Evolutionary conservation across 2,888 invertebrate species (phyloP).

Genomic region (Cenopis cana): DNA sequence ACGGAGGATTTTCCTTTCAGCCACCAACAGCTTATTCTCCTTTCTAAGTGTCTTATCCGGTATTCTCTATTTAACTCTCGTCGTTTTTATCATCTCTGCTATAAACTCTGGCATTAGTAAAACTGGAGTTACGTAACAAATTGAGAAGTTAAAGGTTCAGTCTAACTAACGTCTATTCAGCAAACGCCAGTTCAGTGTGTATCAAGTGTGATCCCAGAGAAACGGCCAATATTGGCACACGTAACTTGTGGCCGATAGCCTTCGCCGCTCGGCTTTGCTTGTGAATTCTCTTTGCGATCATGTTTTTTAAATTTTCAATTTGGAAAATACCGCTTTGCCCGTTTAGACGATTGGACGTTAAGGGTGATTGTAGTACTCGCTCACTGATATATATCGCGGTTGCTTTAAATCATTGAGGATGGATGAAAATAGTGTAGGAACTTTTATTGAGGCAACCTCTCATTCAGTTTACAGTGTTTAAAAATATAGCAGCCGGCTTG

Average conservation of each 20-base stretch:
- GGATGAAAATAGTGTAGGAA: not conserved
- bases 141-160: not conserved
- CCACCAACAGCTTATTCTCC: no score
- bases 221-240: slow-evolving; percentile 60
- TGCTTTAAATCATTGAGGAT: not conserved
- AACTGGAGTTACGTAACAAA: no score
- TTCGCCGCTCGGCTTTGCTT: slow-evolving; percentile 52
- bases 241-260: slow-evolving; percentile 51
- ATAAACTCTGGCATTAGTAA: no score
- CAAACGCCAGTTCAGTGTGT: slow-evolving; percentile 40
- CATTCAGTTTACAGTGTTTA: no score
- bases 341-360: slow-evolving; percentile 39
- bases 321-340: slow-evolving; percentile 37
- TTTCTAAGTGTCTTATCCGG: no score
- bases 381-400: slow-evolving; percentile 2
- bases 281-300: slow-evolving; percentile 57
- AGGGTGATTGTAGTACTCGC: slow-evolving; percentile 27
- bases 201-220: slow-evolving; percentile 50
- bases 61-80: no score
- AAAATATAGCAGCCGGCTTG: no score
- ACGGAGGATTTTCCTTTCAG: no score
- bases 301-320: slow-evolving; percentile 46
- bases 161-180: not conserved
- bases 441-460: no score
- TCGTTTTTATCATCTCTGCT: no score